A percentile compares a stretch with the other conserved stretches of the same genome.
These are phyloP conservation scores for Leptonema lineaticorne DNA, from an alignment of 1,140 invertebrate species.

Conservation along the genomic window DNA sequence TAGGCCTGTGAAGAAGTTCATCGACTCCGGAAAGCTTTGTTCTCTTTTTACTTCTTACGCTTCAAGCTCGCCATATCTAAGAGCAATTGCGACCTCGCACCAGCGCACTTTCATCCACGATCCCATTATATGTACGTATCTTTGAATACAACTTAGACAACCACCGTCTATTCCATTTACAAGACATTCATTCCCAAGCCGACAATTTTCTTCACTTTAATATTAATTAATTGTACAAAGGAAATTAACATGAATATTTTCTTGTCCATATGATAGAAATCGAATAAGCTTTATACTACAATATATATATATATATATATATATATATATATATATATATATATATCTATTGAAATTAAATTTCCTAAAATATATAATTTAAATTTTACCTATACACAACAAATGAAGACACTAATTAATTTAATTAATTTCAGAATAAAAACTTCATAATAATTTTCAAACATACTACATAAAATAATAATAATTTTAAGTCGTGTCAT, in stretches of 20 bases:
- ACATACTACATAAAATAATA: no score
- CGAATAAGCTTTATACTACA: neutral
- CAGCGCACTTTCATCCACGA: neutral
- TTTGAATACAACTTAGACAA: neutral
- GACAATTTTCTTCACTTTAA: neutral
- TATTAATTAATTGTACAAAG: no score
- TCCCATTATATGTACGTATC: neutral
- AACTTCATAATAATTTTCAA: no score
- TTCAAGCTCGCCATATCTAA: neutral
- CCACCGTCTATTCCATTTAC: neutral
- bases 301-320: neutral
- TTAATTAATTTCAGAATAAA: no score
- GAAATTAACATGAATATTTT: no score
- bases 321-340: no score
- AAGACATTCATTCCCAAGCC: neutral
- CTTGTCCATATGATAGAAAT: no score
- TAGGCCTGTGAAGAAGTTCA: neutral
- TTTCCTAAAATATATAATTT: no score
- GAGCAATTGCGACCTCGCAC: slow-evolving; percentile 12
- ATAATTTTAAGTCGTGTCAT: no score
- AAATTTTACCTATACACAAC: no score
- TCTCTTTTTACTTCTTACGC: neutral
- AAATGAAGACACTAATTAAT: no score
- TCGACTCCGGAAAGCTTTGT: slow-evolving; percentile 10
- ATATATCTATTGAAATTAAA: no score